Evolutionary conservation across 2,113 vertebrate species (phyloP).

Genomic region (Ptilonorhynchus violaceus): DNA sequence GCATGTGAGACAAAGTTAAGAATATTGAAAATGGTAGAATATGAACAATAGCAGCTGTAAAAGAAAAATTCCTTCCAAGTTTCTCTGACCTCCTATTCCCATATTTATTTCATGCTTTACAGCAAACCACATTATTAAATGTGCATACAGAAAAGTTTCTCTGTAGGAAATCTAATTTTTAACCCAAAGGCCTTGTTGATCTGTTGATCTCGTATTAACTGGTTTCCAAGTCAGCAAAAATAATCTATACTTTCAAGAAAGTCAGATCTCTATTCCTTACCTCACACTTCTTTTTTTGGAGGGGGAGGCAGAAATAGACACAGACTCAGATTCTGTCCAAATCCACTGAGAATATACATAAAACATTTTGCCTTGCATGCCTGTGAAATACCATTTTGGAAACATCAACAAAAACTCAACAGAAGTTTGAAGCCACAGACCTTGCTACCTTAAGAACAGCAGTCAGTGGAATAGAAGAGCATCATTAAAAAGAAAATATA

Average conservation of each 20-base stretch:
- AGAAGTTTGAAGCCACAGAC: neutral
- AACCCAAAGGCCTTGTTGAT: neutral
- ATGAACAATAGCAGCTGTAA: neutral
- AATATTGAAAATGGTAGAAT: neutral
- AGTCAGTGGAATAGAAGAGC: neutral
- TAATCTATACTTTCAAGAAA: neutral
- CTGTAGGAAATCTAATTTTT: neutral
- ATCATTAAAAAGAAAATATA: neutral
- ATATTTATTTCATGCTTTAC: neutral
- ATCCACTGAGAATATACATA: neutral
- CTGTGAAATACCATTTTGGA: neutral
- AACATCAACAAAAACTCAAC: neutral
- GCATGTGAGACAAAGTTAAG: neutral
- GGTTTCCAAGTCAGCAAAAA: neutral
- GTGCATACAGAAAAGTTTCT: neutral
- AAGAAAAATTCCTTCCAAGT: neutral
- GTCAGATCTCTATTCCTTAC: neutral
- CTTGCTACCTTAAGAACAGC: neutral
- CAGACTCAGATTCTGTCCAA: neutral
- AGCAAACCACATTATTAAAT: neutral
- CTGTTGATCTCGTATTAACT: neutral
- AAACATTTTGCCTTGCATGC: neutral
- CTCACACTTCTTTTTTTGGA: neutral
- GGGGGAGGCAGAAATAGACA: neutral
- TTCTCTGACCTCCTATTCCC: neutral